phyloP scores from a whole-genome alignment of 2,888 invertebrate species.

The Drosophila histrio region DNA sequence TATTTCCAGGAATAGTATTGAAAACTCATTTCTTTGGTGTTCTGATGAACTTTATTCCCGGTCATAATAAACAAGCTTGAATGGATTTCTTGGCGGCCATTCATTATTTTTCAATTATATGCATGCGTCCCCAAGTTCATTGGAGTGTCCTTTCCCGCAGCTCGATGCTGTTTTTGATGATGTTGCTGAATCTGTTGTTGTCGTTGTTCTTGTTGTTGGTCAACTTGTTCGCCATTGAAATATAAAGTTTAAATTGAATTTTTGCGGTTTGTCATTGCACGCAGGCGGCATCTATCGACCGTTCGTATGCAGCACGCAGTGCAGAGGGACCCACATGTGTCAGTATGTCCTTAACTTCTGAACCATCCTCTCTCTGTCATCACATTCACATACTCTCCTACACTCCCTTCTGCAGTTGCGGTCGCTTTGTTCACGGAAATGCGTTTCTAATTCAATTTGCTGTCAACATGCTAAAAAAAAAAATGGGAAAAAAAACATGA shows the following conservation, averaged over 20 bases:
- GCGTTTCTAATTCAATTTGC: constrained; percentile 76
- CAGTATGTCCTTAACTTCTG: constrained; percentile 13
- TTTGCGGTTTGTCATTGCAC: constrained; percentile 75
- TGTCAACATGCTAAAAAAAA: constrained; percentile 56
- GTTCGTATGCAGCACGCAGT: constrained; percentile 11
- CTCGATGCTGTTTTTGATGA: constrained; percentile 9
- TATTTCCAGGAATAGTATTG: neutral
- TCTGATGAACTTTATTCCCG: constrained; percentile 20
- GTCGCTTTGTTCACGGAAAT: constrained; percentile 57
- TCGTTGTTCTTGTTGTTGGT: constrained; percentile 19
- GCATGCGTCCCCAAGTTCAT: constrained; percentile 39
- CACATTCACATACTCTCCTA: neutral
- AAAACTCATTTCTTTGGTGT: neutral
- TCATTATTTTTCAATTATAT: constrained; percentile 76
- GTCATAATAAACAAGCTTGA: constrained; percentile 57
- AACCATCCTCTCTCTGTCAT: neutral
- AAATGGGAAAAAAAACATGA: constrained; percentile 7
- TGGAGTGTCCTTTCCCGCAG: neutral
- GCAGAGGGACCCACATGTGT: constrained; percentile 6
- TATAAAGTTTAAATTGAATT: constrained; percentile 77
- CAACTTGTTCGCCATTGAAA: constrained; percentile 64
- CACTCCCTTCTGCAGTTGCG: constrained; percentile 18
- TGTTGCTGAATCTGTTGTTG: constrained; percentile 12
- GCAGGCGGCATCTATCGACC: constrained; percentile 48
- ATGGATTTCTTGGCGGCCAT: constrained; percentile 38